These are phyloP conservation scores for Leucoraja ocellata DNA, from an alignment of 2,797 vertebrate species.

Conservation along the genomic window DNA sequence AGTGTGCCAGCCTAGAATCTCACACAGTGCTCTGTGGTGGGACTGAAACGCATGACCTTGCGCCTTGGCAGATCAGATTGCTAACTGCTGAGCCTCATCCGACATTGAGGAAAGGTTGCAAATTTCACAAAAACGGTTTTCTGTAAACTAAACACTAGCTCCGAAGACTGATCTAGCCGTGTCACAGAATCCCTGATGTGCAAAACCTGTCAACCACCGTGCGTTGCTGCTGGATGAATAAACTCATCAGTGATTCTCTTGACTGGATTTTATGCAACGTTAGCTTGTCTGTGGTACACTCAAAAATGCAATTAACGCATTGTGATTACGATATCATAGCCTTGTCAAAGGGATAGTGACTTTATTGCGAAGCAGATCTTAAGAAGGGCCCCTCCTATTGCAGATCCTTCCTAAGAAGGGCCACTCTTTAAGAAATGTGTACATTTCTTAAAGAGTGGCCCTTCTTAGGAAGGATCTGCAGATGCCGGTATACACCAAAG, in stretches of 20 bases:
- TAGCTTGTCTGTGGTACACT: not conserved
- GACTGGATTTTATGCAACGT: not conserved
- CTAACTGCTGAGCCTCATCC: no score
- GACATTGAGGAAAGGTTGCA: not conserved
- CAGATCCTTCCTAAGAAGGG: no score
- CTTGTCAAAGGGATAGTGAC: not conserved
- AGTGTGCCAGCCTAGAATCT: no score
- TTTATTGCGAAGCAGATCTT: not conserved
- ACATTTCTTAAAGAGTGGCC: no score
- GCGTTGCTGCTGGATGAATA: conserved; percentile 1
- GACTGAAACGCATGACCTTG: no score
- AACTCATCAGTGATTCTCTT: not conserved
- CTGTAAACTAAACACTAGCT: not conserved
- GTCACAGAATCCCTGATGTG: conserved; percentile 13
- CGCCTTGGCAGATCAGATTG: no score
- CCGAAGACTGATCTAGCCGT: not conserved
- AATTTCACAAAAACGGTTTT: not conserved
- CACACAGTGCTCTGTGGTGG: no score
- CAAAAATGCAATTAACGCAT: not conserved
- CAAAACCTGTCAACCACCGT: not conserved
- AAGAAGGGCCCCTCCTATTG: not conserved
- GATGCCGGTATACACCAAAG: no score
- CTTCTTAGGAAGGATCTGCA: no score
- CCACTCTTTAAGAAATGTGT: not conserved
- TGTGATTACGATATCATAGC: not conserved